Conservation (phyloP, 2,113 vertebrate genomes). For the Nicator chloris region DNA sequence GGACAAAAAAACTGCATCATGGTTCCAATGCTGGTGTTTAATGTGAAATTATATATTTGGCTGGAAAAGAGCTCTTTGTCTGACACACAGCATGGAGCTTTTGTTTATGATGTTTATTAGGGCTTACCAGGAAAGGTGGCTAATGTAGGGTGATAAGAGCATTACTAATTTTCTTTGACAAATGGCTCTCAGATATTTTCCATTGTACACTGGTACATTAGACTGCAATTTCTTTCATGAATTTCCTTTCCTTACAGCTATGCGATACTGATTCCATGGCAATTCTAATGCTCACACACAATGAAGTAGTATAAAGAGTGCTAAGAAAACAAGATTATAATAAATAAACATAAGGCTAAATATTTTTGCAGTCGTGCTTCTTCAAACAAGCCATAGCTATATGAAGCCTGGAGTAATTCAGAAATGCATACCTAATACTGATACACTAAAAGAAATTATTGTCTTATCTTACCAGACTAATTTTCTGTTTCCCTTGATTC, state of each 20-base stretch:
- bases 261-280: neutral
- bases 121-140: neutral
- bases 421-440: neutral
- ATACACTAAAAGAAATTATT: neutral
- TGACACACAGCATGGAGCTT: constrained; percentile 6
- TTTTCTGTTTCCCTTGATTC: neutral
- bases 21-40: neutral
- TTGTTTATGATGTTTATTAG: constrained; percentile 42
- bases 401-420: neutral
- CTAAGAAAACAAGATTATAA: constrained; percentile 40
- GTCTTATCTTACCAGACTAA: neutral
- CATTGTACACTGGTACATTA: constrained; percentile 23
- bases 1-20: neutral
- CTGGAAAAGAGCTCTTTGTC: constrained; percentile 8
- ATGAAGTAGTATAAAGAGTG: neutral
- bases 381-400: neutral
- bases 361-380: neutral
- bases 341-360: constrained; percentile 38
- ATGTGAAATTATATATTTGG: constrained; percentile 16
- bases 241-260: constrained; percentile 26
- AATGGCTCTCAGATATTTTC: constrained; percentile 20
- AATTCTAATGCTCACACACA: neutral
- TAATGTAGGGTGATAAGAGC: constrained; percentile 18
- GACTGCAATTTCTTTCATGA: constrained; percentile 26
- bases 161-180: constrained; percentile 54